Percentiles rank a stretch among this genome's conserved stretches.
Conservation (phyloP, 2,113 vertebrate species). For the Dolichotis patagonum region DNA sequence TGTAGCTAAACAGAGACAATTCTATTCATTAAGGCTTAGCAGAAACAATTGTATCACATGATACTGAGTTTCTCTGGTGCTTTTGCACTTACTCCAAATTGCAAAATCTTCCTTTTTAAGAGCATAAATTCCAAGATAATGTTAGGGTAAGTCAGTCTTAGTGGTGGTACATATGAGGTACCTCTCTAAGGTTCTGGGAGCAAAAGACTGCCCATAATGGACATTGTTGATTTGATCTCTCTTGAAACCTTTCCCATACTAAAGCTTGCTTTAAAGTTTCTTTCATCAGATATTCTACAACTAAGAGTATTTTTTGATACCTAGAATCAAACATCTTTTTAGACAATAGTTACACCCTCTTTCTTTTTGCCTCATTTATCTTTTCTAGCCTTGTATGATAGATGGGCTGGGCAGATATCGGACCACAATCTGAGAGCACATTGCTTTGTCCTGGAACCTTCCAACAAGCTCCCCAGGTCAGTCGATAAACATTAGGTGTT, state of each 20-base stretch:
- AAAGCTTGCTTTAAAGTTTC: conserved; percentile 11
- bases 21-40: background rate
- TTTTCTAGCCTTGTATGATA: conserved; percentile 20
- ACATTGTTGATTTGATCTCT: background rate
- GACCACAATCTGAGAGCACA: background rate
- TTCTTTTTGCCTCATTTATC: background rate
- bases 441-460: background rate
- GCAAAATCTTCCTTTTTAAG: background rate
- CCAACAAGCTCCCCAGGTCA: background rate
- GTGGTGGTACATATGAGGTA: background rate
- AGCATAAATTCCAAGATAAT: background rate
- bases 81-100: background rate
- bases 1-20: background rate
- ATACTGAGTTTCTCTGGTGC: background rate
- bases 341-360: background rate
- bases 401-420: background rate
- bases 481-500: background rate
- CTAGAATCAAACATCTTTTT: conserved; percentile 41
- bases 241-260: background rate
- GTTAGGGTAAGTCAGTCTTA: background rate
- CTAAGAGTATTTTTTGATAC: conserved; percentile 30
- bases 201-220: background rate
- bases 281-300: background rate
- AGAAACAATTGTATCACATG: background rate
- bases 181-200: background rate